phyloP scores from a whole-genome alignment of 2,888 invertebrate genomes.

The Epistrophella euchroma region DNA sequence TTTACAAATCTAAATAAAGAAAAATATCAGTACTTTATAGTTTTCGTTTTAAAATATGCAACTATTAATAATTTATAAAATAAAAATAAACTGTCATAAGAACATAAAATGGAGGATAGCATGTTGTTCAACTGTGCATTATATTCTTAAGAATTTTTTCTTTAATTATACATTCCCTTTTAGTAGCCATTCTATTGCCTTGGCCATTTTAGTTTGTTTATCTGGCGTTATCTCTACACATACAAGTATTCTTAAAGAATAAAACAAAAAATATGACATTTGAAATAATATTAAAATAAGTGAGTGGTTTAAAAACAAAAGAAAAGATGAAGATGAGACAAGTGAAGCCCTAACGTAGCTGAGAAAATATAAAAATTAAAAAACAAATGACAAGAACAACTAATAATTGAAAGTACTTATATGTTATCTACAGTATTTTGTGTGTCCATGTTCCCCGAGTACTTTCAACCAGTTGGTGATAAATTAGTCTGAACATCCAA shows the following conservation, averaged over 20 bases:
- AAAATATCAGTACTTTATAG: not conserved
- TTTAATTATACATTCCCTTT: constrained; percentile 1
- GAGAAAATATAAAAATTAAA: constrained; percentile 5
- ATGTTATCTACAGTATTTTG: constrained; percentile 65
- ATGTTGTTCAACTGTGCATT: not conserved
- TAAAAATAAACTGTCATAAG: not conserved
- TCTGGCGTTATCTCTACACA: constrained; percentile 9
- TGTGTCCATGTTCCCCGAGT: constrained; percentile 15
- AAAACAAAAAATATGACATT: constrained; percentile 28
- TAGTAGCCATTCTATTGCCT: constrained; percentile 18
- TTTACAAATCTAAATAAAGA: not conserved
- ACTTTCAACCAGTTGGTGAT: constrained; percentile 35
- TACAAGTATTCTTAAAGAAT: constrained; percentile 44
- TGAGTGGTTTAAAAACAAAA: constrained; percentile 6
- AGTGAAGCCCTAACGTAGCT: constrained; percentile 29
- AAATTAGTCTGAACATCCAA: constrained; percentile 77
- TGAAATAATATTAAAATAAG: constrained; percentile 27
- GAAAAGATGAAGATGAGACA: constrained; percentile 3
- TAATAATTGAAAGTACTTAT: constrained; percentile 32
- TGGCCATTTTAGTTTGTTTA: constrained; percentile 3
- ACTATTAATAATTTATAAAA: not conserved
- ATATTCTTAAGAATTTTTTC: not conserved
- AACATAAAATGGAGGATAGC: not conserved
- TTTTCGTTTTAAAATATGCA: not conserved
- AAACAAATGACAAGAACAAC: constrained; percentile 6